Evolutionary conservation across 1,140 invertebrate species (phyloP).

Genomic region (Drosophila repletoides): DNA sequence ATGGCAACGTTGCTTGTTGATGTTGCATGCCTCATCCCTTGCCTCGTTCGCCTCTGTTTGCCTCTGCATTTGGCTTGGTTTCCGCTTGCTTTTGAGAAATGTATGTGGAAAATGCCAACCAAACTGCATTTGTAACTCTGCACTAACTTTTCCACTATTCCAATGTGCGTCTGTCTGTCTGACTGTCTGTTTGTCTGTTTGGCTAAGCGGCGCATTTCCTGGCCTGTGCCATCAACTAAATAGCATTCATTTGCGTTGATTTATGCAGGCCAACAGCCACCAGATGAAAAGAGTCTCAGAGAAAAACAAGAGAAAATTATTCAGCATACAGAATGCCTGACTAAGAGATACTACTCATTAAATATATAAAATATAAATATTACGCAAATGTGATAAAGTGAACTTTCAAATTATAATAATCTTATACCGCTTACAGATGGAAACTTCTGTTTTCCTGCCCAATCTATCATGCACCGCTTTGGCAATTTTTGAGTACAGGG

Average conservation of each 20-base stretch:
- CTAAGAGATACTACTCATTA: background rate
- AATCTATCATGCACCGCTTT: too few relatives aligned
- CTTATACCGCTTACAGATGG: too few relatives aligned
- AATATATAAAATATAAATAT: background rate
- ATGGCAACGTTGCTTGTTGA: conserved; percentile 43
- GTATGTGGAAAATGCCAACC: conserved; percentile 74
- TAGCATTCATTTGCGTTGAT: conserved; percentile 81
- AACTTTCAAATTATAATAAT: too few relatives aligned
- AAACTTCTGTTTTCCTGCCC: too few relatives aligned
- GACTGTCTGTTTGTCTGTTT: conserved; percentile 37
- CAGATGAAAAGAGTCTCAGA: conserved; percentile 41
- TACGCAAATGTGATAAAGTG: too few relatives aligned
- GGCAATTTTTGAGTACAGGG: conserved; percentile 5
- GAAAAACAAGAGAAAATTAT: background rate
- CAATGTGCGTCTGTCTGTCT: conserved; percentile 22
- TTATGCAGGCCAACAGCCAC: conserved; percentile 58
- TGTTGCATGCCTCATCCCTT: too few relatives aligned
- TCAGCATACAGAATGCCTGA: background rate
- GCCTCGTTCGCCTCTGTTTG: too few relatives aligned
- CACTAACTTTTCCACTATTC: conserved; percentile 19
- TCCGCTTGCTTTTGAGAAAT: conserved; percentile 75
- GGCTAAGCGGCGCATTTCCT: conserved; percentile 78
- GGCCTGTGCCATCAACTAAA: conserved; percentile 76
- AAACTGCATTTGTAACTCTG: conserved; percentile 67
- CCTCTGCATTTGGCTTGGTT: conserved; percentile 71